Conservation (phyloP, 2,113 vertebrate genomes). For the Machaerirhynchus nigripectus region DNA sequence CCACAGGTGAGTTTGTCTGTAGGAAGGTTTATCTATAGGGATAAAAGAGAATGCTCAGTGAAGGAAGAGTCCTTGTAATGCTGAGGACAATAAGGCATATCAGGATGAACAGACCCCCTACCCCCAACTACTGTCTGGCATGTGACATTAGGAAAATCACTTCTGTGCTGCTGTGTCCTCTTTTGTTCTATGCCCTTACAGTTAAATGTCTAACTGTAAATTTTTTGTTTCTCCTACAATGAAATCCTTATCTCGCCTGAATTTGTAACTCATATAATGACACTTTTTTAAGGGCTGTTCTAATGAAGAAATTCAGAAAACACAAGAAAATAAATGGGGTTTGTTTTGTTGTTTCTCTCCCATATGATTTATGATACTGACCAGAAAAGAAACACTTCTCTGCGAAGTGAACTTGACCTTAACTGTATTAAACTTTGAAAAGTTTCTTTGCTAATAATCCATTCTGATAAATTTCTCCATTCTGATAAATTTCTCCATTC, state of each 20-base stretch:
- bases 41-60: not conserved
- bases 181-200: not conserved
- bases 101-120: not conserved
- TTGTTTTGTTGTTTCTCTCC: not conserved
- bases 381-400: not conserved
- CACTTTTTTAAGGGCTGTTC: not conserved
- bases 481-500: not conserved
- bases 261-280: not conserved
- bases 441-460: not conserved
- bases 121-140: not conserved
- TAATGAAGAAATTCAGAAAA: not conserved
- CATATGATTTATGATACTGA: not conserved
- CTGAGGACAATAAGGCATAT: not conserved
- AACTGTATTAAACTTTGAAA: not conserved
- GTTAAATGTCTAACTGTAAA: not conserved
- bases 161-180: not conserved
- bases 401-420: not conserved
- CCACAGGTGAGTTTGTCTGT: conserved; percentile 83
- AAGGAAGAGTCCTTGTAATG: not conserved
- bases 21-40: not conserved
- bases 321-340: not conserved
- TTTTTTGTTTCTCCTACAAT: not conserved
- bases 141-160: not conserved
- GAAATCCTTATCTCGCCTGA: not conserved
- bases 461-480: not conserved